Base-by-base conservation (phyloP, 1,140 invertebrate genomes). In the Drosophila sp. region DNA sequence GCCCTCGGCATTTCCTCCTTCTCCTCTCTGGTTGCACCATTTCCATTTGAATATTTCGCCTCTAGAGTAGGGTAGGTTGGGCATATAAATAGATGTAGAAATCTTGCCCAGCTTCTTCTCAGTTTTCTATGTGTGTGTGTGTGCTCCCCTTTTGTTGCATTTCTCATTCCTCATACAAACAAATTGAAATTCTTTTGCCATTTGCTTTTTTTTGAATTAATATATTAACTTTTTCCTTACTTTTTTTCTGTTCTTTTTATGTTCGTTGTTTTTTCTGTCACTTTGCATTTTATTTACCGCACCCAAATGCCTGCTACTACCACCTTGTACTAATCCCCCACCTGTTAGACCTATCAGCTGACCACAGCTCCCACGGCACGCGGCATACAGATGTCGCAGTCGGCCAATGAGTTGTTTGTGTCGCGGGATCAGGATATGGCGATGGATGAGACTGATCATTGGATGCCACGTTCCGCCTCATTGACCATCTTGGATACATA, bases 201-300 rank as follows among this genome's bases (percentile, higher is more conserved):
- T 86, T 66, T 80, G 70, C 80, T 70, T 87, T 62, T 69, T 78
- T 75, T 85, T 80, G 10, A 10, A 8, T 50, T 50, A 50, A 50
- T 76, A 61, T 58, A 87, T 89, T 83, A 83, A 79, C 69, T 33
- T 67, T 11, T 35, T 30, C 17, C 27, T 29, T 58, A 60, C 50
- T 68, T 89, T 55, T 67, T 76, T 72, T 81, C 61, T 60, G 63
- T 60, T 66, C 10, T 29, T 58, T 67, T 58, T 25, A 60, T 67
- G 60, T 83, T 11, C 47, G 60, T 67, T 83, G 40, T 56, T 64
- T 23, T 67, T 66, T 57, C 17, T 17, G 17, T 17, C 72, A 89
- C 79, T 79, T 85, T 89, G 69, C 85, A 89, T 90, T 90, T 89
- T 67, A 84, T 73, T 70, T 66, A 79, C 68, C 25, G 56, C 63